Evolutionary conservation across 64 coral and sea anemone species (phyloP).

Genomic region (Porites lutea): DNA sequence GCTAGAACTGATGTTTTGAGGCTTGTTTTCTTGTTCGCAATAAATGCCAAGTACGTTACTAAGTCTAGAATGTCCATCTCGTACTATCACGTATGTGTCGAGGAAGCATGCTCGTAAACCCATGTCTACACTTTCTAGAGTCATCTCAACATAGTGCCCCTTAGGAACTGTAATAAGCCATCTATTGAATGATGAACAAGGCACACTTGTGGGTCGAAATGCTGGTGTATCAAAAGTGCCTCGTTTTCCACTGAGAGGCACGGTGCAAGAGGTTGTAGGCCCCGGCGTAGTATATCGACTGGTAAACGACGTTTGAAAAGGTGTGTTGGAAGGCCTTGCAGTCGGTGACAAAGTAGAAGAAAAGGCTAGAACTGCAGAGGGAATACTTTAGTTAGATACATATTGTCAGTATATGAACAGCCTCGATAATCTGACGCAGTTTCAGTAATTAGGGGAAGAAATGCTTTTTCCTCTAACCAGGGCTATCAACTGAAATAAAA

Average conservation of each 20-base stretch:
- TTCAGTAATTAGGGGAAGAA: too few species aligned
- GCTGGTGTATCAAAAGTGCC: not conserved
- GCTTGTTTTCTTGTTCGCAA: not conserved
- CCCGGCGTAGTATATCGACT: not conserved
- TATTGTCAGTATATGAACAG: too few species aligned
- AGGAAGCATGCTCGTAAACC: not conserved
- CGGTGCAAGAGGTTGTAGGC: not conserved
- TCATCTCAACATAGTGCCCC: constrained; percentile 12
- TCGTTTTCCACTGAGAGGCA: not conserved
- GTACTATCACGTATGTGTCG: not conserved
- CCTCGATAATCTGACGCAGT: too few species aligned
- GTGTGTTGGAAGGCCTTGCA: too few species aligned
- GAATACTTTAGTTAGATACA: too few species aligned
- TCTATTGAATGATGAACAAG: not conserved
- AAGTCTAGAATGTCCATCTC: not conserved
- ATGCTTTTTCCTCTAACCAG: too few species aligned
- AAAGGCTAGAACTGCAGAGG: too few species aligned
- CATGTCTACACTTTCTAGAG: not conserved
- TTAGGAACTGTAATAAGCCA: not conserved
- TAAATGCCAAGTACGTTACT: not conserved
- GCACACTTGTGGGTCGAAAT: not conserved
- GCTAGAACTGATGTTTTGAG: not conserved
- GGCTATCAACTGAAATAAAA: too few species aligned
- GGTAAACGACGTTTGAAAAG: too few species aligned
- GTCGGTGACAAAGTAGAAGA: too few species aligned